Conservation (phyloP, 2,113 vertebrate species). For the Spea multiplicata region DNA sequence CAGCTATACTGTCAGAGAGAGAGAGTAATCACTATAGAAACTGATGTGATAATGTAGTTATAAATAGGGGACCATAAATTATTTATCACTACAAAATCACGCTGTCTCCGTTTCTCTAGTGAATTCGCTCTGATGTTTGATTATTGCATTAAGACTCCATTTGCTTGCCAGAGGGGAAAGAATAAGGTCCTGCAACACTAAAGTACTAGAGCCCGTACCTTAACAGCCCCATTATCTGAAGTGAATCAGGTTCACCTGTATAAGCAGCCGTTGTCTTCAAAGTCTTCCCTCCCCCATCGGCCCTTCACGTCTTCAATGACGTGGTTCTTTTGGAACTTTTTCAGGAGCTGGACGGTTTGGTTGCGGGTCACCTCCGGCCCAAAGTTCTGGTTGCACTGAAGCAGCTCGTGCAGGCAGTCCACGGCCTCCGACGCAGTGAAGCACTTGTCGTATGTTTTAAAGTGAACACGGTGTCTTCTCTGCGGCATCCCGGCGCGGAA, state of each 20-base stretch:
- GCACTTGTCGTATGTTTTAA: constrained; percentile 76
- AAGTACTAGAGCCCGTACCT: too few species aligned
- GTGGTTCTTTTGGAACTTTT: constrained; percentile 83
- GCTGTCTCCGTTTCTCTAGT: too few species aligned
- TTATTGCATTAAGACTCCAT: too few species aligned
- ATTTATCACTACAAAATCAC: too few species aligned
- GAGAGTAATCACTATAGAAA: too few species aligned
- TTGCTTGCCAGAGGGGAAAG: too few species aligned
- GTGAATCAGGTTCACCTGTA: constrained; percentile 67
- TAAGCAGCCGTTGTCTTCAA: constrained; percentile 75
- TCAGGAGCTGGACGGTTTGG: constrained; percentile 78
- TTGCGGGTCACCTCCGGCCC: constrained; percentile 78
- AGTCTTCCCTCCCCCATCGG: constrained; percentile 79
- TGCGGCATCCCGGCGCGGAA: constrained; percentile 79
- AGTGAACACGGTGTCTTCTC: constrained; percentile 73
- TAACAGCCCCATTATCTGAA: not conserved
- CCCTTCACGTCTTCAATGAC: constrained; percentile 86
- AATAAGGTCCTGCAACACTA: too few species aligned
- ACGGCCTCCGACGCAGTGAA: constrained; percentile 77
- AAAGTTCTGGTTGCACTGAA: constrained; percentile 77
- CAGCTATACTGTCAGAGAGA: too few species aligned
- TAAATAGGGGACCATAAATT: too few species aligned
- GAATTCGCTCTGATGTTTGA: too few species aligned
- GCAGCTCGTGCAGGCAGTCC: constrained; percentile 72
- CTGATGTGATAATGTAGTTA: too few species aligned